phyloP scores from a whole-genome alignment of 2,888 invertebrate genomes.

The Idaea biselata region DNA sequence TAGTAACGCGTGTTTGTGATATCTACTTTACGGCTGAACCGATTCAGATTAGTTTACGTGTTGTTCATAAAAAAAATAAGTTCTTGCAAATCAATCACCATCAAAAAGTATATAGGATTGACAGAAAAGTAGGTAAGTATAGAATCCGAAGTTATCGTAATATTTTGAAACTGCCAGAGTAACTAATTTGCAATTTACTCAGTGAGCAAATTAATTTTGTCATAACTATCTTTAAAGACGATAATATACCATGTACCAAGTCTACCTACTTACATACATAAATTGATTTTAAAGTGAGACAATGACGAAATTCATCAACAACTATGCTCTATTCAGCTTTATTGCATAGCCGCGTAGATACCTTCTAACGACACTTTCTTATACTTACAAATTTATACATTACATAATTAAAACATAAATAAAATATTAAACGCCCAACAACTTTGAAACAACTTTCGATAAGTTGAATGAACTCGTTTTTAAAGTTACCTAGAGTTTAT shows the following conservation, averaged over 20 bases:
- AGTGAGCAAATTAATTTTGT: neutral
- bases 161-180: neutral
- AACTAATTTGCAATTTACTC: neutral
- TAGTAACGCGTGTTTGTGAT: too few relatives aligned
- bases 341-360: constrained; percentile 19
- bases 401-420: constrained; percentile 30
- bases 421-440: constrained; percentile 13
- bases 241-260: neutral
- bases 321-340: constrained; percentile 4
- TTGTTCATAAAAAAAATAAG: too few relatives aligned
- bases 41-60: too few relatives aligned
- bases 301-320: constrained; percentile 10
- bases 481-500: constrained; percentile 13
- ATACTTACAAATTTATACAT: constrained; percentile 27
- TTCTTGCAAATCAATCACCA: too few relatives aligned
- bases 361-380: constrained; percentile 31
- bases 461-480: constrained; percentile 20
- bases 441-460: constrained; percentile 31
- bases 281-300: neutral
- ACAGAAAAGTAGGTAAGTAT: too few relatives aligned
- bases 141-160: neutral
- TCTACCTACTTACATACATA: neutral
- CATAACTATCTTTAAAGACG: neutral
- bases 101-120: too few relatives aligned
- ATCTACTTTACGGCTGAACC: too few relatives aligned